These are phyloP conservation scores for Tipula unca DNA, from an alignment of 2,888 invertebrate genomes.

Conservation along the genomic window DNA sequence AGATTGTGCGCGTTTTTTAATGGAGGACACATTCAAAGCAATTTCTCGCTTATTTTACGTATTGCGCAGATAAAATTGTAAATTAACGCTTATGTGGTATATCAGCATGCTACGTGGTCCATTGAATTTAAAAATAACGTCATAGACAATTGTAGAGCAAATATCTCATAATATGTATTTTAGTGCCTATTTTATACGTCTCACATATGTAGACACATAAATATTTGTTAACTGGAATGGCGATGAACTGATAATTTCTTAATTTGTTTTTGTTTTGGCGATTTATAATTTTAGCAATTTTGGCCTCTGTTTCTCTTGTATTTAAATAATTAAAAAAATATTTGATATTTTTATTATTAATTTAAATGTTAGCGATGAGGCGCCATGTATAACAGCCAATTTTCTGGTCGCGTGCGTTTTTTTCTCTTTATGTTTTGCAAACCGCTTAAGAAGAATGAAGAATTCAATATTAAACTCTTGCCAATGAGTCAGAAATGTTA, in stretches of 20 bases:
- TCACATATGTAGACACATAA: not conserved
- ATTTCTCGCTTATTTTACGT: not conserved
- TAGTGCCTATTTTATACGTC: not conserved
- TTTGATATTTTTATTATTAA: not conserved
- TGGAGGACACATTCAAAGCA: not conserved
- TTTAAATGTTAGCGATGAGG: not conserved
- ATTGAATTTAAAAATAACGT: not conserved
- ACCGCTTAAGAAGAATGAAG: too few relatives aligned
- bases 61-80: not conserved
- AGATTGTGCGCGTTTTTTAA: not conserved
- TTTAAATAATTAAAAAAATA: not conserved
- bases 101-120: not conserved
- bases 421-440: not conserved
- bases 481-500: too few relatives aligned
- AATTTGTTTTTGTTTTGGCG: not conserved
- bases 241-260: not conserved
- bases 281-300: not conserved
- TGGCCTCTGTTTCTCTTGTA: not conserved
- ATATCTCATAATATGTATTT: not conserved
- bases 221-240: not conserved
- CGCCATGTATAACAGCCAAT: not conserved
- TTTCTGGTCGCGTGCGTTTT: not conserved
- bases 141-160: not conserved
- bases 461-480: too few relatives aligned
- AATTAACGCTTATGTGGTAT: not conserved